phyloP scores from a whole-genome alignment of 2,888 invertebrate species.

The Pristionchus japonicus region DNA sequence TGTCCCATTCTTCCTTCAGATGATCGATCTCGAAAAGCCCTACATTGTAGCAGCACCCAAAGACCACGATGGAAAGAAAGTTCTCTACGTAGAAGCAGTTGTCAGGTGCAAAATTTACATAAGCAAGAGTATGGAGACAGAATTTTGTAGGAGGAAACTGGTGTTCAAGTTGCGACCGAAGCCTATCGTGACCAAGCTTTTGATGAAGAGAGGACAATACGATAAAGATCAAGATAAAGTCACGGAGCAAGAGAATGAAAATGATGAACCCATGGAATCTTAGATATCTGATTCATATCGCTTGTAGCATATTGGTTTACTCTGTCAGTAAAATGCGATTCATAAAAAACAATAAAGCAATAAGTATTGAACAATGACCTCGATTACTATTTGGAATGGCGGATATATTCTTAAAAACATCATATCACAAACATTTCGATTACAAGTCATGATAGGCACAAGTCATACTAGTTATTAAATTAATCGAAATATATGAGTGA shows the following conservation, averaged over 20 bases:
- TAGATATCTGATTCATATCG: not conserved
- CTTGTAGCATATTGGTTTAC: not conserved
- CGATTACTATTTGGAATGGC: not conserved
- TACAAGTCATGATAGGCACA: not conserved
- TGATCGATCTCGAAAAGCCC: conserved; percentile 57
- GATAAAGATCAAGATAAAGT: not conserved
- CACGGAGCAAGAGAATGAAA: conserved; percentile 10
- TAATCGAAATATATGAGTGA: conserved; percentile 18
- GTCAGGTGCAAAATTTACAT: not conserved
- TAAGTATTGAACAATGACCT: conserved; percentile 14
- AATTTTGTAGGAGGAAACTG: conserved; percentile 8
- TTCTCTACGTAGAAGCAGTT: not conserved
- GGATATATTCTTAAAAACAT: not conserved
- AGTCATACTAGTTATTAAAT: not conserved
- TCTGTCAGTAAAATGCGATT: not conserved
- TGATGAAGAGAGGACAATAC: conserved; percentile 44
- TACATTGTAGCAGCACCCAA: conserved; percentile 52
- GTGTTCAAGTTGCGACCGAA: conserved; percentile 61
- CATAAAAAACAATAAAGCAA: conserved; percentile 3
- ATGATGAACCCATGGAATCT: not conserved
- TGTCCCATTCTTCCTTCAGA: conserved; percentile 45
- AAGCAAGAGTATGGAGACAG: not conserved
- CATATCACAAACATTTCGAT: not conserved
- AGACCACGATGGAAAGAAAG: conserved; percentile 28
- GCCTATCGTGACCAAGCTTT: conserved; percentile 54